Evolutionary conservation across 2,113 vertebrate species (phyloP).

Genomic region (Hepsetus odoe): DNA sequence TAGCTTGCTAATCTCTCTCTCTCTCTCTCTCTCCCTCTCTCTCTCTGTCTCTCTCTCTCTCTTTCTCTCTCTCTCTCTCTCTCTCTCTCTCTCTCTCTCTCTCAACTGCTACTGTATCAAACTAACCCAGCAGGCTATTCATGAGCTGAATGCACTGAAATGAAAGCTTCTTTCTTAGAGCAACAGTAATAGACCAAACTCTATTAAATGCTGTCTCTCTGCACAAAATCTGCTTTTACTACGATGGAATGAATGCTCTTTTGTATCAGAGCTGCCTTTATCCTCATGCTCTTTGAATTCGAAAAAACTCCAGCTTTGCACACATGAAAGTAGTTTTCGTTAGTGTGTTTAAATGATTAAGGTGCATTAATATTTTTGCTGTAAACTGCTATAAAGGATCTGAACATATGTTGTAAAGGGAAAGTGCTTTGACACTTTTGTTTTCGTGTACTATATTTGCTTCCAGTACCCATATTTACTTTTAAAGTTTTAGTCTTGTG

Average conservation of each 20-base stretch:
- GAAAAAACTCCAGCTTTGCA: constrained; percentile 9
- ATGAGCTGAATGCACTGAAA: constrained; percentile 29
- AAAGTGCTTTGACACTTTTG: no score
- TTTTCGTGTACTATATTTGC: no score
- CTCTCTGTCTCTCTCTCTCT: background rate
- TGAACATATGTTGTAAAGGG: no score
- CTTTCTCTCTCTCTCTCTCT: background rate
- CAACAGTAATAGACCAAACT: constrained; percentile 15
- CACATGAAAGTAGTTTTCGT: no score
- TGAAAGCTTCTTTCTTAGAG: constrained; percentile 34
- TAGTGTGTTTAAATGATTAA: no score
- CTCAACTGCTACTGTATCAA: constrained; percentile 18
- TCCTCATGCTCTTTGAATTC: constrained; percentile 11
- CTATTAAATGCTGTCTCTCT: background rate
- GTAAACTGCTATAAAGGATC: no score
- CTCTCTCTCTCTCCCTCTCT: background rate
- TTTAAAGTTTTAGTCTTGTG: no score
- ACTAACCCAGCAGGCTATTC: constrained; percentile 34
- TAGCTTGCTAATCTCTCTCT: constrained; percentile 2
- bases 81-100: background rate
- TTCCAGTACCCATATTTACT: no score
- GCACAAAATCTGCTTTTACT: background rate
- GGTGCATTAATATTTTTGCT: no score
- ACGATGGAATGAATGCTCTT: background rate
- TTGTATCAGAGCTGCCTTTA: constrained; percentile 1